Evolutionary conservation across 2,113 vertebrate genomes (phyloP).

Genomic region (Tachysurus vachellii): DNA sequence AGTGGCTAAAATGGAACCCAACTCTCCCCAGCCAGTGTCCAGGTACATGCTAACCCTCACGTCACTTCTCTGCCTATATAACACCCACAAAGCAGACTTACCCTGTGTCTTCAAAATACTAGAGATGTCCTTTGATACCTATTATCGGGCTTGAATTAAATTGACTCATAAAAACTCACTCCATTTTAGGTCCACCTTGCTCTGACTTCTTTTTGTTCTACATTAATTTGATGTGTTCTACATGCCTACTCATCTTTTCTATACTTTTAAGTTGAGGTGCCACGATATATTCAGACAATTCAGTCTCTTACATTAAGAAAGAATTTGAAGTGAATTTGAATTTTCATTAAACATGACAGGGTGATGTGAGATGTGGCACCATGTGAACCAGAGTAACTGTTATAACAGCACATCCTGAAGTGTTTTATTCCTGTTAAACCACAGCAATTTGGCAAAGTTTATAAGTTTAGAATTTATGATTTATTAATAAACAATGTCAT

Average conservation of each 20-base stretch:
- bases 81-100: neutral
- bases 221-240: neutral
- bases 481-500: neutral
- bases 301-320: neutral
- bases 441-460: neutral
- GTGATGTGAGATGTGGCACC: no score
- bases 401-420: neutral
- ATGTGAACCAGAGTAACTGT: no score
- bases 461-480: neutral
- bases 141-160: neutral
- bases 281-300: neutral
- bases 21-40: conserved; percentile 61
- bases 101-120: neutral
- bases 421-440: neutral
- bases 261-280: neutral
- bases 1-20: conserved; percentile 68
- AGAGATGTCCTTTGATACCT: neutral
- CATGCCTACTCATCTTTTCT: neutral
- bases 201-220: neutral
- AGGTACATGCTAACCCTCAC: conserved; percentile 59
- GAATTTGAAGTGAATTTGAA: no score
- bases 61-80: conserved; percentile 50
- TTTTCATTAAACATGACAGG: neutral
- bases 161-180: neutral
- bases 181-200: neutral